Base-by-base conservation (phyloP, 2,113 vertebrate genomes). In the Hipposideros armiger region DNA sequence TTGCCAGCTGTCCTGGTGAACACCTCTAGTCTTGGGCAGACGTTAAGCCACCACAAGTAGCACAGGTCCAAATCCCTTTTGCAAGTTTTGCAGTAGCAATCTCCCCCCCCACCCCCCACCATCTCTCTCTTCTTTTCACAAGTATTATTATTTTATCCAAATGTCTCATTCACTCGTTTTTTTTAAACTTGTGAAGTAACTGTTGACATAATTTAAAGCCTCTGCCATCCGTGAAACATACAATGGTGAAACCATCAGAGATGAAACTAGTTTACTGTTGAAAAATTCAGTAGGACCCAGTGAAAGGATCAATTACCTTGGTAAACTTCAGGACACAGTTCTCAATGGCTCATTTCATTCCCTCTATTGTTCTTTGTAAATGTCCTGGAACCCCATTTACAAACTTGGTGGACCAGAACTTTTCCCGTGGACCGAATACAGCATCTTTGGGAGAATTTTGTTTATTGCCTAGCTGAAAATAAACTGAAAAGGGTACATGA, bases 241-340 rank as follows among this genome's bases (percentile, higher is more conserved):
- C 4, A 93, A 87, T 58, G 73, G 30, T 52, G 30, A 62, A 67
- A 52, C 73, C 36, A 47, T 72, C 58, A 8, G 64, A 93, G 60
- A 93, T 64, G 87, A 96, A 96, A 91, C 45, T 69, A 50, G 78
- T 87, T 91, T 56, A 93, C 90, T 94, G 84, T 80, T 96, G 90
- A 97, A 98, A 97, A 95, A 96, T 97, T 93, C 87, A 98, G 62
- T 54, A 97, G 95, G 42, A 58, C 54, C 77, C 58, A 82, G 82
- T 22, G 67, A 70, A 92, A 95, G 96, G 74, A 84, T 97, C 96
- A 16, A 30, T 96, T 97, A 77, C 76, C 32, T 87, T 6, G 10
- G 19, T 84, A 93, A 96, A 87, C 42, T 87, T 47, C 58, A 77
- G 89, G n/a, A 28, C 95, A 72, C 40, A 20, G 70, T 90, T 95